phyloP scores from a whole-genome alignment of 2,113 vertebrate species.

The Typhlomys cinereus region DNA sequence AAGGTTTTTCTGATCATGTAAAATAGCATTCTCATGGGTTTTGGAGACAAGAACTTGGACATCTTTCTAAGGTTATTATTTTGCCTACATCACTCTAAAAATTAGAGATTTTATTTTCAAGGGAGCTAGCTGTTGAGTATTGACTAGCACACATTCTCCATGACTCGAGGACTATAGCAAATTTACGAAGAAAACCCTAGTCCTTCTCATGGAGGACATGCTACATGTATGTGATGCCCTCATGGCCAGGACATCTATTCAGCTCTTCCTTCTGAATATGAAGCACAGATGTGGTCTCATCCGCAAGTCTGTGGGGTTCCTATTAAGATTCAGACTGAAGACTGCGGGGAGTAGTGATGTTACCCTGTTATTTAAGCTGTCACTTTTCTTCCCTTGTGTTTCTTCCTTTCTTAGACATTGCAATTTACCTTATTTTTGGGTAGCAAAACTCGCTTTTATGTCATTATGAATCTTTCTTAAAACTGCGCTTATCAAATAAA shows the following conservation, averaged over 20 bases:
- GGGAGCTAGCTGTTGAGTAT: background rate
- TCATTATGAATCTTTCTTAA: constrained; percentile 55
- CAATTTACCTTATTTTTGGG: background rate
- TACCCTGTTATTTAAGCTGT: background rate
- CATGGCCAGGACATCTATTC: too few relatives aligned
- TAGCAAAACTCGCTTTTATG: constrained; percentile 18
- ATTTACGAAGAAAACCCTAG: background rate
- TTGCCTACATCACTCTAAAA: background rate
- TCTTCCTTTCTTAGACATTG: background rate
- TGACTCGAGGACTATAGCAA: too few relatives aligned
- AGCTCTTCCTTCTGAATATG: background rate
- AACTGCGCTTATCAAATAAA: constrained; percentile 51
- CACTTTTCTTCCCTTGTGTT: background rate
- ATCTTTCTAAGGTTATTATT: background rate
- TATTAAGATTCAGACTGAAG: background rate
- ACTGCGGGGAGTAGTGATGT: accelerated
- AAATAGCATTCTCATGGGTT: background rate
- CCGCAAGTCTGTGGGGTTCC: background rate
- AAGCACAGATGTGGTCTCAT: accelerated
- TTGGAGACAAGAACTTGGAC: background rate
- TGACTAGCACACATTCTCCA: background rate
- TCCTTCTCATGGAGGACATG: background rate
- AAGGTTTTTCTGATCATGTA: background rate
- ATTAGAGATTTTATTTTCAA: background rate
- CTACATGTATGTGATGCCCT: too few relatives aligned